Evolutionary conservation across 2,797 vertebrate species (phyloP), one percentile per base, ranked within the genome.

Genomic region (Silurus aristotelis): DNA sequence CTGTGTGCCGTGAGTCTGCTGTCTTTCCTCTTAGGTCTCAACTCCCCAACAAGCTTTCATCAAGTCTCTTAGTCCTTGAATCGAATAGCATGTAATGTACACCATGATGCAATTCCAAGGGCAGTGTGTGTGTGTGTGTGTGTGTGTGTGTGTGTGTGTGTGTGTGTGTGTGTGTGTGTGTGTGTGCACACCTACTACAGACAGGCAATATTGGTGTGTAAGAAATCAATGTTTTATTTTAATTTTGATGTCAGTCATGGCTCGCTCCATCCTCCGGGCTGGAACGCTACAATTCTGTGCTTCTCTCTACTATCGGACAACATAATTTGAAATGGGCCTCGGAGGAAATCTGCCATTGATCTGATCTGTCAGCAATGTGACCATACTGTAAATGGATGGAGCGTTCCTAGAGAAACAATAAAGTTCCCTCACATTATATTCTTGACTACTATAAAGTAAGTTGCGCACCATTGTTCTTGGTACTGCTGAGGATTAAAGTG

Each of bases 201-300:
- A 87, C 86, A 86, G 68, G 83, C 83, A 55, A 67, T 87, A 84
- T 83, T 75, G 61, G 88, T 87, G 71, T 84, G 87, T 84, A 75
- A 84, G 86, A 90, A 88, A 90, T 90, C 85, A 91, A 89, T 91
- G 88, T 66, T 38, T 71, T 88, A 90, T 90, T 89, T 90, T 85
- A 87, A 90, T 91, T 87, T 88, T 83, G 63, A 88, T 87, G 86
- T 85, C 88, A 90, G 84, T 88, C 86, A 87, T 48, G 72, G 83
- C 85, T 84, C 77, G 84, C 83, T 87, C 89, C 89, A 77, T 88
- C 88, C 89, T 89, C 88, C 84, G 80, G 87, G 86, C 87, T 85
- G 77, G 67, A 85, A 84, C 78, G 85, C 83, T 82, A 86, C 87
- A 85, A 73, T 90, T 88, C 82, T 82, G 68, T 80, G 73, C 78